Percentiles rank a stretch among this genome's conserved stretches.
Conservation (phyloP, 1,140 invertebrate genomes). For the Mamestra configurata region DNA sequence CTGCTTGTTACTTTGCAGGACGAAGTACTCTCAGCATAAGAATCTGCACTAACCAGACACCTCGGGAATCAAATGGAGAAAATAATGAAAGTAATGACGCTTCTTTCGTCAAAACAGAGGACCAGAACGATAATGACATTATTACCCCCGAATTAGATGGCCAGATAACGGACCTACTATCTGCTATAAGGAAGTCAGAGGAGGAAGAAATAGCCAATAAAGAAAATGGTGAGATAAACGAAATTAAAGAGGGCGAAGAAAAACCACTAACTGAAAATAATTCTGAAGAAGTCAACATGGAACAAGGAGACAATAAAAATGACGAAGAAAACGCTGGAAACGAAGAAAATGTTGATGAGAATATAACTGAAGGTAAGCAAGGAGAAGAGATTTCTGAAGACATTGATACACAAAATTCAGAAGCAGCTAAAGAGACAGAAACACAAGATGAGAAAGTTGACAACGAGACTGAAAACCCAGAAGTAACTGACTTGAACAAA, state of each 20-base stretch:
- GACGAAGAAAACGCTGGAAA: conserved; percentile 1
- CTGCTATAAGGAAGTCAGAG: conserved; percentile 64
- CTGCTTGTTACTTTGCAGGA: conserved; percentile 1
- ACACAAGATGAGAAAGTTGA: not conserved
- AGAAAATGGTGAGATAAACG: conserved; percentile 23
- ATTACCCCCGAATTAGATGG: conserved; percentile 60
- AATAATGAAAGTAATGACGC: not conserved
- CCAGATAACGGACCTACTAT: conserved; percentile 69
- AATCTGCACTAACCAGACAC: conserved; percentile 8
- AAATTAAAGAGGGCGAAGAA: not conserved
- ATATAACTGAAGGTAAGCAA: not conserved
- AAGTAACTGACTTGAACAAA: not conserved
- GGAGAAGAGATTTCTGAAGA: not conserved
- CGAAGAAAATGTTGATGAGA: conserved; percentile 23
- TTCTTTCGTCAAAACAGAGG: not conserved
- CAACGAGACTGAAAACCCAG: not conserved
- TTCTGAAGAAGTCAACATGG: not conserved
- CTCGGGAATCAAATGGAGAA: not conserved
- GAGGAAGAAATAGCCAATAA: conserved; percentile 44
- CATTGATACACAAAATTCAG: not conserved
- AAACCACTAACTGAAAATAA: not conserved
- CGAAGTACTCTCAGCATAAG: conserved; percentile 19
- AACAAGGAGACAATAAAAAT: not conserved
- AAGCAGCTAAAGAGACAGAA: not conserved
- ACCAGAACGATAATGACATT: not conserved